A percentile compares a stretch with the other conserved stretches of the same genome.
Evolutionary conservation across 2,797 vertebrate genomes (phyloP).

Genomic region (Malacoctenus gilli): DNA sequence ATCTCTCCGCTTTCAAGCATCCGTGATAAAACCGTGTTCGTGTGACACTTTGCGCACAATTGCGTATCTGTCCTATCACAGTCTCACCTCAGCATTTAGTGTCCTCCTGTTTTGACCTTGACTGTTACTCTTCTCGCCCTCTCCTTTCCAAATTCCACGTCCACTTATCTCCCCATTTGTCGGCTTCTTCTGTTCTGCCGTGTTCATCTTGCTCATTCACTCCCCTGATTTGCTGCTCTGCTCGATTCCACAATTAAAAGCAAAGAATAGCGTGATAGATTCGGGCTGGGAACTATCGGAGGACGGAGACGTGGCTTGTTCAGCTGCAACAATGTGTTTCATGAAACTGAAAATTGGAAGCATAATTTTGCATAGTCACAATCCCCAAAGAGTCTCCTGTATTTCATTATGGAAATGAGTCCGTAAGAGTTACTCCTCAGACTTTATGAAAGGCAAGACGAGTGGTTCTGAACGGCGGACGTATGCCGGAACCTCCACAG

Average conservation of each 20-base stretch:
- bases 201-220: conserved; percentile 12
- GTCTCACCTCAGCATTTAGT: not conserved
- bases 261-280: conserved; percentile 30
- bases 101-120: conserved; percentile 1
- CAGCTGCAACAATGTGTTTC: conserved; percentile 53
- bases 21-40: conserved; percentile 14
- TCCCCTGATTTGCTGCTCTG: conserved; percentile 23
- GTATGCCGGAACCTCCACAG: conserved; percentile 27
- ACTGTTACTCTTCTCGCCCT: not conserved
- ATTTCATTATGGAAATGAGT: conserved; percentile 77
- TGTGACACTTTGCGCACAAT: conserved; percentile 4
- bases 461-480: conserved; percentile 40
- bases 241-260: conserved; percentile 27
- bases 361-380: conserved; percentile 71
- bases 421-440: conserved; percentile 54
- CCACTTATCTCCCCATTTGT: not conserved
- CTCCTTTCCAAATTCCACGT: not conserved
- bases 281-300: conserved; percentile 21
- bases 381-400: conserved; percentile 65
- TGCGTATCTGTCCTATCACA: conserved; percentile 2
- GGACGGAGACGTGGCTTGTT: conserved; percentile 25
- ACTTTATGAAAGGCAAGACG: conserved; percentile 51
- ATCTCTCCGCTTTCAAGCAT: conserved; percentile 19
- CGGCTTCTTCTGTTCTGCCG: conserved; percentile 4
- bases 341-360: conserved; percentile 67